A percentile compares a stretch with the other conserved stretches of the same genome.
phyloP scores from a whole-genome alignment of 2,113 vertebrate genomes.

The Grammomys dolichurus region DNA sequence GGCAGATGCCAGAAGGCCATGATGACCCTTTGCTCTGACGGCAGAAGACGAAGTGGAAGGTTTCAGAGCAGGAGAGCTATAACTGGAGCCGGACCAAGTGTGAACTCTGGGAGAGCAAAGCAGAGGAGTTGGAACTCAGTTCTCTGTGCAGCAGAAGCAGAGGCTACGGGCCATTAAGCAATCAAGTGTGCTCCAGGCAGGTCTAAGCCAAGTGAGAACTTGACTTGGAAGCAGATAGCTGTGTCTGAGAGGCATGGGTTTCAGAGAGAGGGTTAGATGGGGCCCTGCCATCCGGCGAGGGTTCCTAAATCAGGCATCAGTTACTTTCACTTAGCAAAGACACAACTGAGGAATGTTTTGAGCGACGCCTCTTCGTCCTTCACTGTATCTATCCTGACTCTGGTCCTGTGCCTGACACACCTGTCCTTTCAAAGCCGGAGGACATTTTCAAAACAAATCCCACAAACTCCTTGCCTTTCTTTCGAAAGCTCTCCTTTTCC shows the following conservation, averaged over 20 bases:
- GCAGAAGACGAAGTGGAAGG: background rate
- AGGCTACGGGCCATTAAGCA: background rate
- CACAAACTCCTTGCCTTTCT: conserved; percentile 56
- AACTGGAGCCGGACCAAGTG: background rate
- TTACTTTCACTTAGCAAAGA: background rate
- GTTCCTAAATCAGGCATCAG: conserved; percentile 3
- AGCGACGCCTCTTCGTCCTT: background rate
- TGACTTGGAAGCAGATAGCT: background rate
- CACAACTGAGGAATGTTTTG: background rate
- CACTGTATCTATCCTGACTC: background rate
- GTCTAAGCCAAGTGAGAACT: background rate
- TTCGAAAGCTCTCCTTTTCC: conserved; percentile 44
- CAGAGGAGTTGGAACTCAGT: background rate
- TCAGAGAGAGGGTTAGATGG: background rate
- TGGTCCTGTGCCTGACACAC: background rate
- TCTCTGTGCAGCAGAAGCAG: background rate
- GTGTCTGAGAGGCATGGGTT: background rate
- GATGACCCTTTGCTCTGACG: background rate
- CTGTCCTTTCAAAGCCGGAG: conserved; percentile 57
- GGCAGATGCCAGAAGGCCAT: background rate
- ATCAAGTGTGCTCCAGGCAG: background rate
- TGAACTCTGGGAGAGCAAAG: background rate
- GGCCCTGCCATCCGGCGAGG: background rate
- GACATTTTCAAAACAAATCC: conserved; percentile 62
- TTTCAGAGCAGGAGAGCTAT: background rate